These are phyloP conservation scores for Chaenodraco wilsoni DNA, from an alignment of 2,797 vertebrate species.

Conservation along the genomic window DNA sequence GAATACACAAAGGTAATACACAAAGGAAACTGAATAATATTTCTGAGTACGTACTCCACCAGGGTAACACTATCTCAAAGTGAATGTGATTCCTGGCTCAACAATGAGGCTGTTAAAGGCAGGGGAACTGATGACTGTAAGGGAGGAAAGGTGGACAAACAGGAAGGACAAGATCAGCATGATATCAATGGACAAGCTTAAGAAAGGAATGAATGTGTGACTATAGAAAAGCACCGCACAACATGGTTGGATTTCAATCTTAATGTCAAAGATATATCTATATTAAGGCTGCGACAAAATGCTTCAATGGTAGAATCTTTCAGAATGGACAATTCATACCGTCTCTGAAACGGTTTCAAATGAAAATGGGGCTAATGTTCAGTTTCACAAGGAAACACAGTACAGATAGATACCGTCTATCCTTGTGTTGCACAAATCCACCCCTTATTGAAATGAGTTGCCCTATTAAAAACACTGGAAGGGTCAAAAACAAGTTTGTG, in stretches of 20 bases:
- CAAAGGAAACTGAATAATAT: background rate
- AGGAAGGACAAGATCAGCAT: constrained; percentile 61
- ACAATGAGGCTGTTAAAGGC: background rate
- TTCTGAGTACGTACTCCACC: background rate
- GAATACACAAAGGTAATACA: background rate
- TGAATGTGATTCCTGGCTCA: background rate
- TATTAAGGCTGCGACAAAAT: background rate
- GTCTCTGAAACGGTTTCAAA: background rate
- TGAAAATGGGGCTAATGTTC: background rate
- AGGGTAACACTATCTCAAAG: background rate
- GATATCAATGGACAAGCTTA: constrained; percentile 23
- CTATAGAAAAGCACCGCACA: background rate
- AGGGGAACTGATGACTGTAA: background rate
- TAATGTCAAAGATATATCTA: background rate
- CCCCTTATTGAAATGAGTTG: no score
- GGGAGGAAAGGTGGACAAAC: constrained; percentile 54
- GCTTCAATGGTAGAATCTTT: background rate
- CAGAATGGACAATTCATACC: background rate
- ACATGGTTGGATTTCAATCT: background rate
- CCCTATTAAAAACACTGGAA: no score
- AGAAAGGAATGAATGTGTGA: constrained; percentile 34
- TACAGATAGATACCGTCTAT: background rate
- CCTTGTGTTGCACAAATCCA: no score
- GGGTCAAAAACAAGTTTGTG: no score
- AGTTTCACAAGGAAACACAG: background rate